These are phyloP conservation scores for Rhinogobio ventralis DNA, from an alignment of 2,797 vertebrate genomes.

Conservation along the genomic window DNA sequence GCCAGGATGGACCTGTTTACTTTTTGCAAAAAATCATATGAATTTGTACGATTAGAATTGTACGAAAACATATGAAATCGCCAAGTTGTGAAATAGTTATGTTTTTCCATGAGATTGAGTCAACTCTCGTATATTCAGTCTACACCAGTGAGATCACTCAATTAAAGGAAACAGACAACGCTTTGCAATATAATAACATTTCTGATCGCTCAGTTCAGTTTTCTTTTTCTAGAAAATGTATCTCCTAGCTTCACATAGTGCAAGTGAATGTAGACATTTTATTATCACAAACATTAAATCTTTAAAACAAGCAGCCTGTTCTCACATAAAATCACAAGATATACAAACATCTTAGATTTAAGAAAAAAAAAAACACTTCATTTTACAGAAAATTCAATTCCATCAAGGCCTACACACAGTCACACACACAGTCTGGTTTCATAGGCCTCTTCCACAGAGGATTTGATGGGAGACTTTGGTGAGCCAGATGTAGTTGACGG, in stretches of 20 bases:
- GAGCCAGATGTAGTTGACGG: slow-evolving; percentile 26
- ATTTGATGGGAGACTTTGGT: neutral
- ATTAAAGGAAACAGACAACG: no score
- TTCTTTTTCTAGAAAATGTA: neutral
- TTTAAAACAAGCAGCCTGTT: neutral
- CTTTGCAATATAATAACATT: neutral
- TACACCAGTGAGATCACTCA: no score
- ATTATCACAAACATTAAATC: neutral
- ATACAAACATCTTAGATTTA: neutral
- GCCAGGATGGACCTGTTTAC: no score
- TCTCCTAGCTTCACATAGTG: neutral
- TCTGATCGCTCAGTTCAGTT: neutral
- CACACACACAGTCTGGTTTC: slow-evolving; percentile 8
- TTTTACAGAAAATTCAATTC: neutral
- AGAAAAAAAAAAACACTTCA: neutral
- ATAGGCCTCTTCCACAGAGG: neutral
- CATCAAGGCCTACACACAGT: neutral
- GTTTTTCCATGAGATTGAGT: neutral
- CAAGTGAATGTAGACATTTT: neutral
- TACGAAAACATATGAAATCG: neutral
- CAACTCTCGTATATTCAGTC: neutral
- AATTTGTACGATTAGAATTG: rapidly evolving
- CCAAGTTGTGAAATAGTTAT: neutral
- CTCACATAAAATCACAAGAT: neutral
- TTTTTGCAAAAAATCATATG: no score